These are phyloP conservation scores for Luidia sarsii DNA, from an alignment of 53 echinoderm and acorn worm genomes.

Conservation along the genomic window DNA sequence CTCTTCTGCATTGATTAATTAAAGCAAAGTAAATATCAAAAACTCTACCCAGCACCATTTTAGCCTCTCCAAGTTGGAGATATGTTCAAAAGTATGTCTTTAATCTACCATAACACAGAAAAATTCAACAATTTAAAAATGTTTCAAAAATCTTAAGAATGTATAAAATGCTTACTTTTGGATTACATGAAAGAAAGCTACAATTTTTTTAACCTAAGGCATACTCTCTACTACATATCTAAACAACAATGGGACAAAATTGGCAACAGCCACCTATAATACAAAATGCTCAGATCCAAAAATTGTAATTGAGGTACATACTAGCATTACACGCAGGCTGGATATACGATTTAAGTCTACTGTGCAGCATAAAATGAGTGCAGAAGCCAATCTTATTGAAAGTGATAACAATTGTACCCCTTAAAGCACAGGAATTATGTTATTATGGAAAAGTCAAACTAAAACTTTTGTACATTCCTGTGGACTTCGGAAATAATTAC, in stretches of 20 bases:
- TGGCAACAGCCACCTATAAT: background rate
- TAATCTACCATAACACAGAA: constrained; percentile 22
- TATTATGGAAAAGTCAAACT: no score
- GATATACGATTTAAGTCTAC: no score
- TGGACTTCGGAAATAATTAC: no score
- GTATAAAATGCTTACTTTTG: background rate
- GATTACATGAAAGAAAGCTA: background rate
- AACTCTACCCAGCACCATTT: constrained; percentile 40
- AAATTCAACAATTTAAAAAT: background rate
- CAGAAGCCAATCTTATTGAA: no score
- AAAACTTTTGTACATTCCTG: no score
- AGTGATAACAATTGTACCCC: no score
- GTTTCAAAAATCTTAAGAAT: background rate
- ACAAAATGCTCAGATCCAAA: background rate
- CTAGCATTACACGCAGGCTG: background rate
- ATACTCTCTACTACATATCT: background rate
- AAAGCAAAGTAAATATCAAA: background rate
- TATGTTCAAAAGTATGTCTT: constrained; percentile 6
- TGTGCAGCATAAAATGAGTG: no score
- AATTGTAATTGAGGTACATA: background rate
- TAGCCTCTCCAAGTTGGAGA: constrained; percentile 9
- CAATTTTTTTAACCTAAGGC: background rate
- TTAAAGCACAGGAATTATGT: no score
- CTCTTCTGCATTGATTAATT: background rate
- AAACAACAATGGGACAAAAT: background rate